A percentile compares a stretch with the other conserved stretches of the same genome.
Evolutionary conservation across 2,888 invertebrate species (phyloP).

Genomic region (Orchestes rusci): DNA sequence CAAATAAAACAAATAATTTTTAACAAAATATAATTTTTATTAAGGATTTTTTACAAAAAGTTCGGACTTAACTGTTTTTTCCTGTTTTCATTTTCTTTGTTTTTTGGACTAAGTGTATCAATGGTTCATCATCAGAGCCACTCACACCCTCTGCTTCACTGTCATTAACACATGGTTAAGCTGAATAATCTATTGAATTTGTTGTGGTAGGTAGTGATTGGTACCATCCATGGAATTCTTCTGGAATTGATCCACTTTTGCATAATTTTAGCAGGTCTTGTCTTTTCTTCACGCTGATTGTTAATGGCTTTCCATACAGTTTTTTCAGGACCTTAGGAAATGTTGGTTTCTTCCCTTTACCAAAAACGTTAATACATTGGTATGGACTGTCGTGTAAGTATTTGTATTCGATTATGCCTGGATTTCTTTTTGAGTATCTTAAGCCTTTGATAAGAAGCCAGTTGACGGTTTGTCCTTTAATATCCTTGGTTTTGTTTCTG

Average conservation of each 20-base stretch:
- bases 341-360: neutral
- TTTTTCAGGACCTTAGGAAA: neutral
- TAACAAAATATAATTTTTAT: neutral
- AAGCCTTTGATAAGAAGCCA: neutral
- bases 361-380: neutral
- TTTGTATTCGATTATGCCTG: neutral
- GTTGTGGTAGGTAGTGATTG: constrained; percentile 3
- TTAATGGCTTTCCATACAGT: neutral
- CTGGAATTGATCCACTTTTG: constrained; percentile 1
- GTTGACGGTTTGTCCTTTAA: neutral
- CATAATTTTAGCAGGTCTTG: constrained; percentile 2
- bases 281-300: constrained; percentile 3
- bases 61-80: neutral
- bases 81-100: neutral
- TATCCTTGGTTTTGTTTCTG: neutral
- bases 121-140: neutral
- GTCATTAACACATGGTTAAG: neutral
- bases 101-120: neutral
- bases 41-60: neutral
- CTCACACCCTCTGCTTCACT: neutral
- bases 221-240: constrained; percentile 7
- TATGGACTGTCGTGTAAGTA: neutral
- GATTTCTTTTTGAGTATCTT: neutral
- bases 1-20: neutral
- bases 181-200: no score